Evolutionary conservation across 2,113 vertebrate species (phyloP), one percentile per base, ranked within the genome.

Genomic region (Sapayoa aenigma): DNA sequence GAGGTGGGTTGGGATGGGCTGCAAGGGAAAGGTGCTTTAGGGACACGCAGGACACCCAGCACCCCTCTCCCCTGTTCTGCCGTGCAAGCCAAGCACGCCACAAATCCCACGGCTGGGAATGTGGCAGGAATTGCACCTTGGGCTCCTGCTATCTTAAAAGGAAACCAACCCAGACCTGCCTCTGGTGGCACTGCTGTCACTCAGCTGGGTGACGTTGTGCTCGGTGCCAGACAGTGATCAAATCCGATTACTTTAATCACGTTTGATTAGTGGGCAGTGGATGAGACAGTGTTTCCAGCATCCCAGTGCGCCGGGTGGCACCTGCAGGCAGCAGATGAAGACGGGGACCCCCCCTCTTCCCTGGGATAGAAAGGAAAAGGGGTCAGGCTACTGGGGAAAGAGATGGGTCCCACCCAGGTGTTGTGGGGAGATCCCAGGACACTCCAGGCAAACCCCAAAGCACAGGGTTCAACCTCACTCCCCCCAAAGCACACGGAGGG

Each of bases 401-500:
- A 24, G 31, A 14, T 7, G 11, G 4, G 5, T 62, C 0, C 16
- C 55, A 80, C 6, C 19, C 18, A 23, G 37, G 0, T 7, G 9
- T 18, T 22, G 44, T 9, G 22, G 23, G 39, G n/a, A 76, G 56
- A n/a, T 41, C 31, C 16, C 8, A 41, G 56, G 20, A 56, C 23
- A 1, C 7, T 35, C 39, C 30, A 31, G 35, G 65, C 19, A 78
- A 66, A 28, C 5, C 30, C 50, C 52, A 41, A 66, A 79, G 16
- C 14, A 2, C 1, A 3, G n/a, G 49, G 56, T 11, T 39, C 12
- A 15, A 12, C 31, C 22, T 33, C 1, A 2, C 31, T 18, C n/a
- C 1, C 28, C 21, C 24, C 5, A 8, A 55, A 22, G 7, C 11
- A 0, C 41, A 20, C 10, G 1, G 3, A 42, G 0, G 3, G 28